phyloP scores from a whole-genome alignment of 2,797 vertebrate genomes.

The Cottoperca gobio region DNA sequence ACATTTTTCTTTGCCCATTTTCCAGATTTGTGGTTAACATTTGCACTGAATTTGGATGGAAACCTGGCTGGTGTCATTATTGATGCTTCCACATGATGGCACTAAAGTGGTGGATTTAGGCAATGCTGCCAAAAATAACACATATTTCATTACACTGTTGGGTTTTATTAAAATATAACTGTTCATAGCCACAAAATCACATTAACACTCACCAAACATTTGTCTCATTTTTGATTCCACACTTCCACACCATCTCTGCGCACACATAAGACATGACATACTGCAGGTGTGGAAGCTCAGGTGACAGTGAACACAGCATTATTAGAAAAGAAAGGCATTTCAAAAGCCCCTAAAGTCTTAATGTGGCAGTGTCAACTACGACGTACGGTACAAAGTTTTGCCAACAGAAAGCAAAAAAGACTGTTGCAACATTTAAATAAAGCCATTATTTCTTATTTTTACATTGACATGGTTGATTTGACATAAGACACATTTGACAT shows the following conservation, averaged over 20 bases:
- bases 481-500: conserved; percentile 31
- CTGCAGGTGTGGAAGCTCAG: conserved; percentile 38
- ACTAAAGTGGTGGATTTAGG: background rate
- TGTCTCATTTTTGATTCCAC: conserved; percentile 43
- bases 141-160: conserved; percentile 12
- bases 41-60: background rate
- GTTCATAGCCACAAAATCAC: conserved; percentile 56
- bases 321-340: conserved; percentile 30
- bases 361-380: conserved; percentile 62
- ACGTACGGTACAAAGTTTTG: conserved; percentile 40
- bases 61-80: background rate
- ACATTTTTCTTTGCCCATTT: background rate
- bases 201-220: conserved; percentile 43
- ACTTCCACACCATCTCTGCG: conserved; percentile 34
- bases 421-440: conserved; percentile 32
- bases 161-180: conserved; percentile 73
- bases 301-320: conserved; percentile 32
- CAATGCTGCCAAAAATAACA: background rate
- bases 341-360: conserved; percentile 19
- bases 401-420: conserved; percentile 17
- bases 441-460: background rate
- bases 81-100: background rate
- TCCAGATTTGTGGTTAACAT: background rate
- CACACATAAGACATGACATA: conserved; percentile 29
- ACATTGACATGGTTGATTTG: conserved; percentile 8